A percentile compares a stretch with the other conserved stretches of the same genome.
These are phyloP conservation scores for Nyctibius grandis DNA, from an alignment of 2,797 vertebrate species.

Conservation along the genomic window DNA sequence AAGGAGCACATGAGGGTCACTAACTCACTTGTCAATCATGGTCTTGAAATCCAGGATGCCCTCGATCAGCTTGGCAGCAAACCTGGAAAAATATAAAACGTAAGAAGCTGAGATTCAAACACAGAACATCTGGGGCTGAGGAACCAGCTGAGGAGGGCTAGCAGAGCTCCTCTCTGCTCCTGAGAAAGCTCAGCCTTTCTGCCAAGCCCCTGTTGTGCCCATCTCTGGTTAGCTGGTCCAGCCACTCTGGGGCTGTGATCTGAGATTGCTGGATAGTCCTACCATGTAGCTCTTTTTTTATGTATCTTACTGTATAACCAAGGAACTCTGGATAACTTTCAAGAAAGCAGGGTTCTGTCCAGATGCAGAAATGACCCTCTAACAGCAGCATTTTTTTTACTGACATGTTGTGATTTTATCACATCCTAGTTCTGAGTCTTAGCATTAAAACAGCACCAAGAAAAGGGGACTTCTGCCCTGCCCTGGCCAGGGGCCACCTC, in stretches of 20 bases:
- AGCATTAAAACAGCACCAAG: neutral
- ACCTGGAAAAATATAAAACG: slow-evolving; percentile 73
- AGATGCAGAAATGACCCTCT: neutral
- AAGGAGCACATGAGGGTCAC: neutral
- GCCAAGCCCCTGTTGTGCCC: neutral
- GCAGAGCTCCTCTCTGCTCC: neutral
- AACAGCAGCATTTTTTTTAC: neutral
- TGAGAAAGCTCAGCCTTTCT: neutral
- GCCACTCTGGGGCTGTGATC: neutral
- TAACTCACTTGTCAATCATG: slow-evolving; percentile 93
- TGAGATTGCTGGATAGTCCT: neutral
- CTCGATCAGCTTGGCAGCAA: slow-evolving; percentile 93
- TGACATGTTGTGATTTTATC: neutral
- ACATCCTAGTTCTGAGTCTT: neutral
- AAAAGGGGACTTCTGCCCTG: neutral
- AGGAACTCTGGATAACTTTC: neutral
- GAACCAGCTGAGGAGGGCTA: neutral
- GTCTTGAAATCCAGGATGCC: slow-evolving; percentile 94
- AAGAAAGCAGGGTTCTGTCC: neutral
- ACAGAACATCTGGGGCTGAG: neutral
- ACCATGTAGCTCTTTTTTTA: neutral
- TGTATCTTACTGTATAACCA: neutral
- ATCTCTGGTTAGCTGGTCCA: neutral
- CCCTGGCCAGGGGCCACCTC: neutral
- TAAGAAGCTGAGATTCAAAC: neutral